Percentiles rank a stretch among this genome's conserved stretches.
Evolutionary conservation across 2,113 vertebrate species (phyloP).

Genomic region (Toxotes jaculatrix): DNA sequence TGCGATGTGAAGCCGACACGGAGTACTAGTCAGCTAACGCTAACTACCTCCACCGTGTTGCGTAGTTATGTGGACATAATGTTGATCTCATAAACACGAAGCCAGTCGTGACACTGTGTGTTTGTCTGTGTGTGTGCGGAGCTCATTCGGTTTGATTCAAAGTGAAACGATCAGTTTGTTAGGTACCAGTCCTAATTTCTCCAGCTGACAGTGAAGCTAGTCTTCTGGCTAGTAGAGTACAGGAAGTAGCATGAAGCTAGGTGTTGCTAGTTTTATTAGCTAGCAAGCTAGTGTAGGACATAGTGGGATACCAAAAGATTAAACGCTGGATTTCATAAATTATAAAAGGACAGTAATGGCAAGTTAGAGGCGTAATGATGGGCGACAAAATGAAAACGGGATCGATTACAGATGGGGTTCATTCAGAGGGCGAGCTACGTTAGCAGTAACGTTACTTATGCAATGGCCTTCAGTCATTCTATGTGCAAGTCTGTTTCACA

Average conservation of each 20-base stretch:
- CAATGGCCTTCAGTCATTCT: constrained; percentile 38
- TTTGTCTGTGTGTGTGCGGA: not conserved
- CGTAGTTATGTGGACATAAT: constrained; percentile 58
- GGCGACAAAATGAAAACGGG: not conserved
- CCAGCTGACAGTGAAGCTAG: constrained; percentile 63
- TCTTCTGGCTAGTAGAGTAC: constrained; percentile 24
- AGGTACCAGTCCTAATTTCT: not conserved
- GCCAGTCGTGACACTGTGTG: not conserved
- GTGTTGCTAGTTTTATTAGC: constrained; percentile 41
- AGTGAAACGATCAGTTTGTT: constrained; percentile 7
- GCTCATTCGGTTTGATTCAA: not conserved
- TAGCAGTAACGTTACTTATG: constrained; percentile 9
- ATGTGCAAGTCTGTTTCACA: not conserved
- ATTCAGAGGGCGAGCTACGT: not conserved
- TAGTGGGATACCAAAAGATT: not conserved
- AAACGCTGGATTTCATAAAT: not conserved
- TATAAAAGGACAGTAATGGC: not conserved
- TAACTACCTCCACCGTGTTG: constrained; percentile 70
- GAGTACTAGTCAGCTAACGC: constrained; percentile 60
- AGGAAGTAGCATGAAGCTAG: constrained; percentile 76
- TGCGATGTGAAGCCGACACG: constrained; percentile 59
- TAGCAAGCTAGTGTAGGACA: not conserved
- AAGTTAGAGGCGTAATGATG: not conserved
- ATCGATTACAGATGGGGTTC: not conserved
- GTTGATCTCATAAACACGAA: rapidly evolving